Conservation (phyloP, 2,113 vertebrate species). For the Coracopsis vasa region DNA sequence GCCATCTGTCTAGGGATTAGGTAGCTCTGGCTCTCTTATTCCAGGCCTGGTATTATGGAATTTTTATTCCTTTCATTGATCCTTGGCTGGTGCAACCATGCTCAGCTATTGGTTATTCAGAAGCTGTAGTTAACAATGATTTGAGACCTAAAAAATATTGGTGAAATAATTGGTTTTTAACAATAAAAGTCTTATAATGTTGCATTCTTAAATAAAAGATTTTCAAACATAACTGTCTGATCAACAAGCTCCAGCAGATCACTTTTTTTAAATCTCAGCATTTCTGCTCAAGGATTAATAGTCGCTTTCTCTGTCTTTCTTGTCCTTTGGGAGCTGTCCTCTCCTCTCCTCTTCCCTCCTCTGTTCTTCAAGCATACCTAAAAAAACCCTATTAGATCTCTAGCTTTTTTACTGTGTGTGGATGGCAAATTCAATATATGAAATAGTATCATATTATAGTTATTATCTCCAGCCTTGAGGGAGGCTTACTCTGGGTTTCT, state of each 20-base stretch:
- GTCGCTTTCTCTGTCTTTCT: not conserved
- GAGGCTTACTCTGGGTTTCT: not conserved
- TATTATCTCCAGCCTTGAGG: not conserved
- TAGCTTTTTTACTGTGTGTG: not conserved
- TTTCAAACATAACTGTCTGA: not conserved
- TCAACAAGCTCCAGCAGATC: not conserved
- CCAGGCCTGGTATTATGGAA: not conserved
- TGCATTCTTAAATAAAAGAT: not conserved
- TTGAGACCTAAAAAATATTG: not conserved
- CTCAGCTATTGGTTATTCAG: not conserved
- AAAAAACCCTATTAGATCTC: not conserved
- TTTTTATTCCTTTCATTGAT: not conserved
- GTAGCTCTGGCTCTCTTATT: not conserved
- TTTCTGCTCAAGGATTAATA: not conserved
- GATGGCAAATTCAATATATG: not conserved
- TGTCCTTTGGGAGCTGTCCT: not conserved
- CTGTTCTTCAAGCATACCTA: not conserved
- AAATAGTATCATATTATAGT: not conserved
- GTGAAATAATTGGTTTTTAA: fast-evolving
- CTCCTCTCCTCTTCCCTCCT: not conserved
- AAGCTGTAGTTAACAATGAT: not conserved
- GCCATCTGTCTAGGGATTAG: not conserved
- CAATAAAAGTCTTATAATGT: not conserved
- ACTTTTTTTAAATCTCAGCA: not conserved
- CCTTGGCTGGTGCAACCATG: not conserved